These are phyloP conservation scores for Lepus townsendii DNA, from an alignment of 2,797 vertebrate species.

Conservation along the genomic window DNA sequence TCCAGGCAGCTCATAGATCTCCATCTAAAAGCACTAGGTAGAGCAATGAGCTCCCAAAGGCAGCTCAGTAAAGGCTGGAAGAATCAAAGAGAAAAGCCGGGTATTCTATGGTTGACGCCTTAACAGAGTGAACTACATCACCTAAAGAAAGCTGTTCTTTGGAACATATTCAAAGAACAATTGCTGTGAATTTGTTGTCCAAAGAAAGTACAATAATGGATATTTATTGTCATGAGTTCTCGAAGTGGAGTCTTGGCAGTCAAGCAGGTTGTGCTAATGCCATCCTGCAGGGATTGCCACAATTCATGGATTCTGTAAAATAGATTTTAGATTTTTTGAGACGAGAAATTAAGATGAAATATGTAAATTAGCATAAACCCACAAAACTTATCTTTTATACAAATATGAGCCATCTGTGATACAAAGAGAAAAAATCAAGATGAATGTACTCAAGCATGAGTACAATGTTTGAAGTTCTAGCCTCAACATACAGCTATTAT, in stretches of 20 bases:
- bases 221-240: not conserved
- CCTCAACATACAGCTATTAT: not conserved
- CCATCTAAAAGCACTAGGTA: conserved; percentile 49
- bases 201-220: not conserved
- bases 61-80: conserved; percentile 14
- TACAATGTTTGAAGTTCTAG: conserved; percentile 69
- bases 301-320: not conserved
- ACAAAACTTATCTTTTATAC: conserved; percentile 36
- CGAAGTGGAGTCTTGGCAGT: not conserved
- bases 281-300: not conserved
- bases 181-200: not conserved
- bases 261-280: not conserved
- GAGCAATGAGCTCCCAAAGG: not conserved
- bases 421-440: conserved; percentile 15
- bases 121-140: not conserved
- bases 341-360: conserved; percentile 41
- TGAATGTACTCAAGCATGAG: not conserved
- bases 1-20: conserved; percentile 49
- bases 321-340: not conserved
- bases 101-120: not conserved
- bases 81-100: conserved; percentile 12
- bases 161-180: not conserved
- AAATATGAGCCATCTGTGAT: not conserved
- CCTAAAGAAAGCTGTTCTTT: not conserved
- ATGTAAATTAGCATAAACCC: not conserved